Evolutionary conservation across 2,888 invertebrate genomes (phyloP).

Genomic region (Tetropium fuscum): DNA sequence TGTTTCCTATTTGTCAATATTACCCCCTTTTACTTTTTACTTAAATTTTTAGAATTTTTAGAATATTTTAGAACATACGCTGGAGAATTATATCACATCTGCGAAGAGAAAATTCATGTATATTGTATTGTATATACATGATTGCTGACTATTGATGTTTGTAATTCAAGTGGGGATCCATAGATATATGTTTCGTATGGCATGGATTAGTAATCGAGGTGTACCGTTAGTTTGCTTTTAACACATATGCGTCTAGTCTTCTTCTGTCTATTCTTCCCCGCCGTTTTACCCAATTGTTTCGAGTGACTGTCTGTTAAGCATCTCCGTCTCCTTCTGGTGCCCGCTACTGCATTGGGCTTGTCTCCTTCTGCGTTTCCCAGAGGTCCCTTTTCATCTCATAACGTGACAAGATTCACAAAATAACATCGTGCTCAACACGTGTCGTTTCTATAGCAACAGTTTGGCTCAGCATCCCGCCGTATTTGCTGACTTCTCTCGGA

Average conservation of each 20-base stretch:
- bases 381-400: slow-evolving; percentile 66
- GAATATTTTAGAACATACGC: too few species aligned
- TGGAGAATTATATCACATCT: too few species aligned
- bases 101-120: too few species aligned
- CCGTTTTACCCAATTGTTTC: slow-evolving; percentile 47
- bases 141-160: background rate
- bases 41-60: too few species aligned
- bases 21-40: too few species aligned
- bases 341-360: slow-evolving; percentile 47
- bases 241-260: slow-evolving; percentile 39
- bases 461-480: slow-evolving; percentile 59
- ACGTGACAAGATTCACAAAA: slow-evolving; percentile 67
- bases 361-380: slow-evolving; percentile 57
- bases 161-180: background rate
- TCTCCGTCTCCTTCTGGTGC: slow-evolving; percentile 54
- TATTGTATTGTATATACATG: too few species aligned
- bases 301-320: slow-evolving; percentile 49
- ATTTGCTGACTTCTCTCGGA: slow-evolving; percentile 60
- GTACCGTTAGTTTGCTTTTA: slow-evolving; percentile 26
- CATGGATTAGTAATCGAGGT: slow-evolving; percentile 36
- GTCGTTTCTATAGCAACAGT: slow-evolving; percentile 66
- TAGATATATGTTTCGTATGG: background rate
- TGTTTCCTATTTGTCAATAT: too few species aligned
- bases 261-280: slow-evolving; percentile 33
- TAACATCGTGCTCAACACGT: slow-evolving; percentile 66